Evolutionary conservation across 2,113 vertebrate species (phyloP).

Genomic region (Tichodroma muraria): DNA sequence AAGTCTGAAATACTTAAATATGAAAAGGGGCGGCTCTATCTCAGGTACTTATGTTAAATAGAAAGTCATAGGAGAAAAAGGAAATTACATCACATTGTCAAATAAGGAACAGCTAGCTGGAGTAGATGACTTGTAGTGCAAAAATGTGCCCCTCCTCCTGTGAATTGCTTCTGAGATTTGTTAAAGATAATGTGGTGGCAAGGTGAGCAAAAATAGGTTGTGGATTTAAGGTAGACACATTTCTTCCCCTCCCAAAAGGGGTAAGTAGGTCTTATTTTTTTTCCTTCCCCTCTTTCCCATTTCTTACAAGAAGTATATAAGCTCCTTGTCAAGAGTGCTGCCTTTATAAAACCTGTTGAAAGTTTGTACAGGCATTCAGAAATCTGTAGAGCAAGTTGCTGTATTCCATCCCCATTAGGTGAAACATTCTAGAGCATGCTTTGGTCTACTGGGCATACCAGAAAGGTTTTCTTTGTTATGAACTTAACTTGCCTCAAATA

Average conservation of each 20-base stretch:
- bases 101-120: conserved; percentile 73
- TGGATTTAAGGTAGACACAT: conserved; percentile 35
- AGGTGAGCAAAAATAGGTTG: conserved; percentile 68
- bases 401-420: not conserved
- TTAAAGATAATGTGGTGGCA: conserved; percentile 60
- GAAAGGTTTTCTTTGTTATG: not conserved
- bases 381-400: not conserved
- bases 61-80: conserved; percentile 69
- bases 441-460: not conserved
- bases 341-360: not conserved
- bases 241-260: not conserved
- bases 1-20: not conserved
- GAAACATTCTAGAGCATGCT: not conserved
- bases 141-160: conserved; percentile 73
- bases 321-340: not conserved
- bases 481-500: not conserved
- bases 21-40: not conserved
- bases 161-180: conserved; percentile 66
- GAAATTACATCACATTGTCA: conserved; percentile 74
- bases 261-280: not conserved
- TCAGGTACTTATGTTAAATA: conserved; percentile 47
- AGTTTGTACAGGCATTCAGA: not conserved
- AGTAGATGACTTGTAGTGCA: conserved; percentile 63
- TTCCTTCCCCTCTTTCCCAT: not conserved
- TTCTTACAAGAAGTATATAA: not conserved